Base-by-base conservation (phyloP, 2,113 vertebrate genomes). In the Cynoglossus semilaevis region DNA sequence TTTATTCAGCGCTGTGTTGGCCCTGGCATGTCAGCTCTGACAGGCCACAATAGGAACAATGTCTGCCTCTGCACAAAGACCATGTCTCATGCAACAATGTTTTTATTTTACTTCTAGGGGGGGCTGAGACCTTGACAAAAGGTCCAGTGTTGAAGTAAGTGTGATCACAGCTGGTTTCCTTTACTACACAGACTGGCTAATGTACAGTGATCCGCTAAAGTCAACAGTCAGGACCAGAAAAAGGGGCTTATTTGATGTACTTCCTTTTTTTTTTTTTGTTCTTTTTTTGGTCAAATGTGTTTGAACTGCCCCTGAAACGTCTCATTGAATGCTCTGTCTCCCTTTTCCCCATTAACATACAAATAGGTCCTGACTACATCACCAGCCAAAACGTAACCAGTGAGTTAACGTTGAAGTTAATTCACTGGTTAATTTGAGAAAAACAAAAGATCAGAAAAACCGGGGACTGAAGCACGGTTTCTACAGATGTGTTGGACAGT, bases 81-180 rank as follows among this genome's bases (percentile, higher is more conserved):
- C 58, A 80, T 79, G 74, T 84, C 76, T 85, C 77, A 77, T 85
- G 83, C 80, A 80, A 77, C 67, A 76, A 53, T 71, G 54, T 79
- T 82, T 86, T 83, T 84, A 74, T 83, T 83, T 80, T 59, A 67
- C 66, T 78, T 72, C 61, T 71, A 57, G 68, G 78, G 76, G 22
- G 83, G 67, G 76, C 61, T 70, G 69, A 80, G 81, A 77, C 73
- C 77, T 79, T 56, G 58, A 91, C 85, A 89, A 91, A 89, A 87
- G 86, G 77, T 70, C 74, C 70, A 85, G 80, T 91, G 88, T 91
- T 88, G 48, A 73, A 68, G 58, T 18, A 49, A 79, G 77, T 77
- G 77, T 77, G 74, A 76, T 74, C 74, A 80, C 87, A 89, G 88
- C 82, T 90, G 89, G 86, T 90, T 91, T 84, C 80, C 63, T 85